phyloP scores from a whole-genome alignment of 1,140 invertebrate genomes.

The Drosophila parvula region DNA sequence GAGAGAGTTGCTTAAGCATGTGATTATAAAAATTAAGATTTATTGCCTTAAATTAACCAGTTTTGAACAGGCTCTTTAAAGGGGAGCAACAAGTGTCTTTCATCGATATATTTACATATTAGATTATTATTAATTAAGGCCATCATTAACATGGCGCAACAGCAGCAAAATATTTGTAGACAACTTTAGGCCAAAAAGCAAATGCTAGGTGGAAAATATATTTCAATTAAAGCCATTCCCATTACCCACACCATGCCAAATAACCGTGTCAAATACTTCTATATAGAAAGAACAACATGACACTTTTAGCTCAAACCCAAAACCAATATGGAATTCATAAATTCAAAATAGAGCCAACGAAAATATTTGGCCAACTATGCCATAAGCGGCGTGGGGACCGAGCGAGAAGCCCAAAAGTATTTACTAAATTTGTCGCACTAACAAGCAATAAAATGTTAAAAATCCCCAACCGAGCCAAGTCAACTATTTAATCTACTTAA shows the following conservation, averaged over 20 bases:
- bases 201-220: conserved; percentile 2
- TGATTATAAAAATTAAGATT: conserved; percentile 47
- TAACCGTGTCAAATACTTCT: conserved; percentile 79
- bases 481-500: conserved; percentile 83
- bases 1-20: not conserved
- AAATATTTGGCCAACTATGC: conserved; percentile 47
- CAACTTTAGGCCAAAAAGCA: not conserved
- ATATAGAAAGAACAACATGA: conserved; percentile 71
- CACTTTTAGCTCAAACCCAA: conserved; percentile 63
- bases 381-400: conserved; percentile 45
- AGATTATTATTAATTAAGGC: not conserved
- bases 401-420: conserved; percentile 65
- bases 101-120: conserved; percentile 2
- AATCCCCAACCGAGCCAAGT: conserved; percentile 64
- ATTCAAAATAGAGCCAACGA: conserved; percentile 41
- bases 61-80: conserved; percentile 3
- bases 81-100: not conserved
- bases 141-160: too few species aligned
- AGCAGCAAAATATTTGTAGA: not conserved
- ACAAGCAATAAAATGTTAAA: conserved; percentile 84
- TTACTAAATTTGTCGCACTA: conserved; percentile 83
- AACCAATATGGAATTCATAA: conserved; percentile 71
- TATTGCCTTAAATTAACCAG: conserved; percentile 17
- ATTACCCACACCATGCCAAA: conserved; percentile 26
- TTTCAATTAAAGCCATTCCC: conserved; percentile 39